phyloP scores from a whole-genome alignment of 2,797 vertebrate genomes.

The Ptychobarbus kaznakovi region DNA sequence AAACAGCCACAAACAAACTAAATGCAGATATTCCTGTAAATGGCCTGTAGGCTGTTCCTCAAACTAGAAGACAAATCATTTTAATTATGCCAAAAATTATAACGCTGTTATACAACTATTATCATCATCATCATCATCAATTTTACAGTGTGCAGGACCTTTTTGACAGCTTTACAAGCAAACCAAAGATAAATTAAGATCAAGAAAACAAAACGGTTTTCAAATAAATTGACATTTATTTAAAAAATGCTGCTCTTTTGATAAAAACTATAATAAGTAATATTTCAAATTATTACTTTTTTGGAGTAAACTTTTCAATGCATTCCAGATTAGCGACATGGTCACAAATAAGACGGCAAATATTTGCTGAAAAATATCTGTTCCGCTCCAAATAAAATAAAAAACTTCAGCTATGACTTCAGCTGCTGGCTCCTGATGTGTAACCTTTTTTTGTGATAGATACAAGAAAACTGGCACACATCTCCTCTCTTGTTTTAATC shows the following conservation, averaged over 20 bases:
- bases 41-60: neutral
- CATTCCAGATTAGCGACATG: neutral
- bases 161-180: neutral
- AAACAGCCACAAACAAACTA: neutral
- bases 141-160: neutral
- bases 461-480: neutral
- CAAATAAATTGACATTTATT: neutral
- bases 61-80: neutral
- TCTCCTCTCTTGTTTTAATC: constrained; percentile 4
- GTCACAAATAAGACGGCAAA: neutral
- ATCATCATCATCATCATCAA: neutral
- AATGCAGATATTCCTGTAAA: neutral
- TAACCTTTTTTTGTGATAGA: neutral
- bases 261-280: neutral
- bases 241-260: neutral
- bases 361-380: neutral
- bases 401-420: neutral
- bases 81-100: neutral
- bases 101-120: neutral
- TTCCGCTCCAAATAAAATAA: neutral
- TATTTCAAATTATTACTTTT: neutral
- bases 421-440: neutral
- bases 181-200: neutral
- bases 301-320: neutral
- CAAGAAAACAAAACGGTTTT: neutral